Base-by-base conservation (phyloP, 2,888 invertebrate genomes). In the Polydrusus cervinus region DNA sequence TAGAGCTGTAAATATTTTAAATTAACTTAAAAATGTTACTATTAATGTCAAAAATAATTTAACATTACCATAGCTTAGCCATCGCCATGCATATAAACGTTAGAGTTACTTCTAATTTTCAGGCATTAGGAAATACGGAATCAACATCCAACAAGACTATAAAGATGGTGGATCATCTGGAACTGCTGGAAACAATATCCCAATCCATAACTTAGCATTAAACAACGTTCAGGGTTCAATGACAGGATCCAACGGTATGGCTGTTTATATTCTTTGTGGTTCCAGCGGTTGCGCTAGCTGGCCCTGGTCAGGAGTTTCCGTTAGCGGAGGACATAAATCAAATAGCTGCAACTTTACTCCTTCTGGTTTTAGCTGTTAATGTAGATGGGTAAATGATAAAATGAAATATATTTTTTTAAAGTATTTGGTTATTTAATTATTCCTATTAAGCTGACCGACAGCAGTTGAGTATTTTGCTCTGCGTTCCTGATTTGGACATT, bases 71-170 rank as follows among this genome's bases (percentile, higher is more conserved):
- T n/a, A n/a, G n/a, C n/a, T n/a, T n/a, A n/a, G n/a, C n/a, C n/a
- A n/a, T n/a, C n/a, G n/a, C n/a, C n/a, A n/a, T n/a, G n/a, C n/a
- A n/a, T n/a, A n/a, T n/a, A n/a, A n/a, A n/a, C n/a, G n/a, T n/a
- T n/a, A n/a, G n/a, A n/a, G n/a, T 62, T 14, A 10, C 20, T 40
- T 18, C 0, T 49, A 34, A 40, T 16, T 14, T 72, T 62, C 53
- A 74, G 79, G 76, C 16, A 80, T 80, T 11, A 76, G 64, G 6
- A 66, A 76, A 11, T 80, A 80, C 47, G 80, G 78, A 51, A 75
- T 80, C 25, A 80, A 78, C 57, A 40, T 80, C 6, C 78, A 80
- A 70, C 71, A 80, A 68, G 80, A 80, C 64, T 80, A 80, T 34
- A 64, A 69, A 68, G 20, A 74, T 16, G 80, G 80, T 10, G 18